Base-by-base conservation (phyloP, 2,113 vertebrate species). In the Syngnathus typhle region DNA sequence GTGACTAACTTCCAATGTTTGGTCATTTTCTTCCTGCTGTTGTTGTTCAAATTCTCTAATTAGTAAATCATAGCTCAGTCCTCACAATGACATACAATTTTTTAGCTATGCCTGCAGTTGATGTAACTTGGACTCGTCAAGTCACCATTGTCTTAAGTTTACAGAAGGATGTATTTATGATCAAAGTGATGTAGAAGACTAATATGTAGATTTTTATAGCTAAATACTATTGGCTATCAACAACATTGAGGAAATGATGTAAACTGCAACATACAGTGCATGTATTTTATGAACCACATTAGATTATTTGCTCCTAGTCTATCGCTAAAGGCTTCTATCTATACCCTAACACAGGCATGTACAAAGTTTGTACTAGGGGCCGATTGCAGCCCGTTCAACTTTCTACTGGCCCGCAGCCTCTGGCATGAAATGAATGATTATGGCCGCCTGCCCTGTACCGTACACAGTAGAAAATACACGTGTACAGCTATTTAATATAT, bases 41-140 rank as follows among this genome's bases (percentile, higher is more conserved):
- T 72, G 58, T 56, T 74, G 5, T 49, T 18, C 47, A 49, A 3
- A 72, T 69, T 75, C 84, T 88, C 83, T 89, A 88, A 90, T 91
- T 77, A 86, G 72, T 72, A 85, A 89, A 88, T 86, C 84, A 85
- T 63, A 88, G 78, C 63, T 66, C 68, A 61, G 74, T 81, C 71
- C 56, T 72, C 60, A 69, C 59, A 79, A 80, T 88, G 77, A 87
- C 79, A 80, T 87, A 83, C 80, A 89, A 88, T 85, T 88, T 86
- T 68, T 69, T 75, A 23, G 27, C 65, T 70, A 9, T 58, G 36
- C 73, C 69, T 74, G 55, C 64, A 66, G 62, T 78, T 41, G 65
- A 82, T 73, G 64, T 52, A 38, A 73, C 79, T 37, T 19, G 43
- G 41, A 68, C 21, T 36, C 65, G 67, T n/a, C 55, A 36, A 63